These are phyloP conservation scores for Dolichoris vasculosae DNA, from an alignment of 1,140 invertebrate genomes.

Conservation along the genomic window DNA sequence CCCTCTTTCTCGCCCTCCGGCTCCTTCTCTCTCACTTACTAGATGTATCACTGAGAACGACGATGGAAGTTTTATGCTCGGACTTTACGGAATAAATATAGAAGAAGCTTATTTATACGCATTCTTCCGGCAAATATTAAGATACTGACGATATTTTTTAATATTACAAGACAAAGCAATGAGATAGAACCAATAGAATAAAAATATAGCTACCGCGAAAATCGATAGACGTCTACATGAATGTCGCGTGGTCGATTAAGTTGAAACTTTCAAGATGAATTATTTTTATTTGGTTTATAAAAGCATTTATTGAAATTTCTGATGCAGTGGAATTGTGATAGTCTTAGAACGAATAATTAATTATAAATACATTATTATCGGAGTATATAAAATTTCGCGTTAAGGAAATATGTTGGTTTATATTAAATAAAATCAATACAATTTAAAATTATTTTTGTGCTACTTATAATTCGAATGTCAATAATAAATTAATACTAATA, in stretches of 20 bases:
- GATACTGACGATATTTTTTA: background rate
- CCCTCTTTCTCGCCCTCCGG: background rate
- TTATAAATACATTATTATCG: too few relatives aligned
- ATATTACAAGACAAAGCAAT: background rate
- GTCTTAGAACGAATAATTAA: background rate
- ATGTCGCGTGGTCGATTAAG: too few relatives aligned
- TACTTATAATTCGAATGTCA: too few relatives aligned
- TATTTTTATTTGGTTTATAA: too few relatives aligned
- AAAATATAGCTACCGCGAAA: background rate
- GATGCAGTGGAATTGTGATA: too few relatives aligned
- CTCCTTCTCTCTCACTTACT: background rate
- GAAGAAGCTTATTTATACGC: background rate
- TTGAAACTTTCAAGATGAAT: too few relatives aligned
- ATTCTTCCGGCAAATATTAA: conserved; percentile 12
- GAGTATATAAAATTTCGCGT: too few relatives aligned
- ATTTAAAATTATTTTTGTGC: too few relatives aligned
- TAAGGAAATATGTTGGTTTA: too few relatives aligned
- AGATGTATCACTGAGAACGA: background rate
- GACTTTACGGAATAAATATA: conserved; percentile 34
- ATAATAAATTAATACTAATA: too few relatives aligned
- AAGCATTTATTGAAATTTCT: too few relatives aligned
- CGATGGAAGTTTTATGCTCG: conserved; percentile 37
- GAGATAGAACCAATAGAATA: background rate
- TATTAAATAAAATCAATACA: too few relatives aligned
- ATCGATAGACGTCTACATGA: background rate